Evolutionary conservation across 2,113 vertebrate genomes (phyloP).

Genomic region (Craseonycteris thonglongyai): DNA sequence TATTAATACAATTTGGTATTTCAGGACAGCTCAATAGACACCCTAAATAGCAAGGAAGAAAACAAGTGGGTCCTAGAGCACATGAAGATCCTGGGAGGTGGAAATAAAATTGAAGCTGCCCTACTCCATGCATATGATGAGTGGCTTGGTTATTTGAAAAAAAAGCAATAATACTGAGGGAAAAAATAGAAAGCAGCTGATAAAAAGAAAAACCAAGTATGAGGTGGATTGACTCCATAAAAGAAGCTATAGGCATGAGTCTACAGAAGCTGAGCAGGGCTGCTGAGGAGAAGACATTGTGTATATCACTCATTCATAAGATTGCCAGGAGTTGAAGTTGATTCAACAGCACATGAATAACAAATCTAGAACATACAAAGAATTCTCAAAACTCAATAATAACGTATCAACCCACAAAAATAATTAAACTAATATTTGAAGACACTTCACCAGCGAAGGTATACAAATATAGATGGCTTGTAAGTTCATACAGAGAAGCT

Average conservation of each 20-base stretch:
- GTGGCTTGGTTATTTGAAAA: background rate
- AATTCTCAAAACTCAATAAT: background rate
- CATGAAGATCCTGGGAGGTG: background rate
- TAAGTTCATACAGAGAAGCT: background rate
- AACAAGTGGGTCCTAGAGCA: background rate
- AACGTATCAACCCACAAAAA: background rate
- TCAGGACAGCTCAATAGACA: background rate
- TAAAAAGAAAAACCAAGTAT: background rate
- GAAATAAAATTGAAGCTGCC: background rate
- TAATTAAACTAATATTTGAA: background rate
- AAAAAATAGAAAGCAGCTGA: background rate
- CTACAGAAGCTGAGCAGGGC: background rate
- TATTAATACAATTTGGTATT: background rate
- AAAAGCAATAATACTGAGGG: background rate
- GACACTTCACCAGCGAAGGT: background rate
- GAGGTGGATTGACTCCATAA: background rate
- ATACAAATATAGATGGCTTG: background rate
- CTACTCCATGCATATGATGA: background rate
- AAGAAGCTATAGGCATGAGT: background rate
- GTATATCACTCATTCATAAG: background rate
- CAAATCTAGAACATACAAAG: background rate
- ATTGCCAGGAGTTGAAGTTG: background rate
- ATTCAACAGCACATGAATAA: background rate
- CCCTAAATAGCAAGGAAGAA: background rate
- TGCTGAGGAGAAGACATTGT: background rate